Conservation (phyloP, 2,797 vertebrate genomes). For the Sus cebifrons region DNA sequence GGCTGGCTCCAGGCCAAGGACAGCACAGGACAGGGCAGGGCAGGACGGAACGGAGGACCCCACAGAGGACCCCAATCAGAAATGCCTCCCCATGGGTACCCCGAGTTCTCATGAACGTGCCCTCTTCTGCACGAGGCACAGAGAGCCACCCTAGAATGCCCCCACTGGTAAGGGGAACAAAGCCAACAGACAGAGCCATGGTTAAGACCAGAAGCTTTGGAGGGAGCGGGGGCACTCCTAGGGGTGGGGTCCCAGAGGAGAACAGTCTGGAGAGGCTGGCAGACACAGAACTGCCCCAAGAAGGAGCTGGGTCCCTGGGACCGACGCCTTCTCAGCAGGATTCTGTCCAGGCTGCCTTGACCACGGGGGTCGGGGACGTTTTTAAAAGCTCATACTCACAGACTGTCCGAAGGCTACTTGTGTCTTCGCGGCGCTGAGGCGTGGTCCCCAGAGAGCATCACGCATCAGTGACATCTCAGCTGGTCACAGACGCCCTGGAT, state of each 20-base stretch:
- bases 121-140: not conserved
- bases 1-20: too few relatives aligned
- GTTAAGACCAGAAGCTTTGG: accelerated
- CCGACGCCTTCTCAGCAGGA: accelerated
- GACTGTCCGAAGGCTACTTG: accelerated
- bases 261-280: not conserved
- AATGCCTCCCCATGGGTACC: not conserved
- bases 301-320: not conserved
- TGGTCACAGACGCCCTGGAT: accelerated
- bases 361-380: not conserved
- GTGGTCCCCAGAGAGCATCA: too few relatives aligned
- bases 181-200: not conserved
- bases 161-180: not conserved
- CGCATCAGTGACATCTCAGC: accelerated
- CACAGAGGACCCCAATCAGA: not conserved
- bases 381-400: accelerated
- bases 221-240: accelerated
- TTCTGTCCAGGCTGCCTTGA: not conserved
- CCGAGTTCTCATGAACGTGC: not conserved
- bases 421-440: not conserved
- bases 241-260: accelerated
- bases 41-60: too few relatives aligned
- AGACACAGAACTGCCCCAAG: accelerated
- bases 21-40: accelerated
- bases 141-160: accelerated